These are phyloP conservation scores for Ophioninae sp. DNA, from an alignment of 2,888 invertebrate species.

Conservation along the genomic window DNA sequence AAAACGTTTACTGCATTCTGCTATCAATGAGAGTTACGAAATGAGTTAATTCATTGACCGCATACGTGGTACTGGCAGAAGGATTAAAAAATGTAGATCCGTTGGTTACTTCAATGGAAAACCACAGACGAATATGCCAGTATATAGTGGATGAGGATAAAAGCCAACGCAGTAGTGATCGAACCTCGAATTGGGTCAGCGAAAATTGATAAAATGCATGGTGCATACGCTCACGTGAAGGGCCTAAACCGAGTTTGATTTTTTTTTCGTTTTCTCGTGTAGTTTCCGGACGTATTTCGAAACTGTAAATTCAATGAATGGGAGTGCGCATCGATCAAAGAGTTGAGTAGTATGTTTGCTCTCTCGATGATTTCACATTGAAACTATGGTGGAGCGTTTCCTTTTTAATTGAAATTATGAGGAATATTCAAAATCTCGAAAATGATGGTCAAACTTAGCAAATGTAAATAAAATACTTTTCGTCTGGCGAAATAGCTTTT, in stretches of 20 bases:
- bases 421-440: no score
- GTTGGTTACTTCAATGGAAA: conserved; percentile 20
- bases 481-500: no score
- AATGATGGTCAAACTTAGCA: no score
- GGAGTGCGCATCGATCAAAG: conserved; percentile 1
- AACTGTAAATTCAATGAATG: neutral
- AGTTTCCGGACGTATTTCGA: neutral
- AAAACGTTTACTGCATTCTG: neutral
- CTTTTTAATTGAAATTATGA: no score
- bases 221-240: neutral
- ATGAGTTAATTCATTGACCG: conserved; percentile 1
- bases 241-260: conserved; percentile 8
- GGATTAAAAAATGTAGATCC: neutral
- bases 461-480: no score
- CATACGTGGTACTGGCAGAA: neutral
- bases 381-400: no score
- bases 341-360: neutral
- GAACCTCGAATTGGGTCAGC: conserved; percentile 30
- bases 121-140: conserved; percentile 21
- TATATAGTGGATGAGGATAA: conserved; percentile 15
- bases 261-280: neutral
- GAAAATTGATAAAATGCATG: conserved; percentile 34
- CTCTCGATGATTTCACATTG: neutral
- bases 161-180: conserved; percentile 13
- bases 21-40: neutral